Percentiles rank a stretch among this genome's conserved stretches.
Evolutionary conservation across 2,888 invertebrate genomes (phyloP).

Genomic region (Leuctra nigra): DNA sequence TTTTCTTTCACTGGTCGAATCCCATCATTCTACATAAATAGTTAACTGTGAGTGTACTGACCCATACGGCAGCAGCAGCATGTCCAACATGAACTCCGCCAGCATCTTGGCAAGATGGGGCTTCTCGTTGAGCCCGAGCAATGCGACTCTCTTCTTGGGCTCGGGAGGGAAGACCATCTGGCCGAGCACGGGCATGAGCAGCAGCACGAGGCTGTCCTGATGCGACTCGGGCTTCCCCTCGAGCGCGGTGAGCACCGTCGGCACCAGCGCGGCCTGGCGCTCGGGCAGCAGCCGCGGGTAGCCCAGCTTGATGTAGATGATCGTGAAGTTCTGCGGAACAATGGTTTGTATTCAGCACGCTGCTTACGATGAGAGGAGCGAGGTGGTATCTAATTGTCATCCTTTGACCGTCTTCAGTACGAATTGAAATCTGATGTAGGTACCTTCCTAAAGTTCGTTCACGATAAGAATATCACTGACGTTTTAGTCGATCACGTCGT

Average conservation of each 20-base stretch:
- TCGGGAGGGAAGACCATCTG: conserved; percentile 61
- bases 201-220: conserved; percentile 74
- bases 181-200: conserved; percentile 73
- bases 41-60: conserved; percentile 44
- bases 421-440: too few species aligned
- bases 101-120: conserved; percentile 61
- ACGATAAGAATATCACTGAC: too few species aligned
- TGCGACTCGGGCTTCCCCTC: conserved; percentile 76
- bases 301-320: conserved; percentile 90
- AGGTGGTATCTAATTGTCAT: too few species aligned
- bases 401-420: too few species aligned
- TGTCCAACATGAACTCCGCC: conserved; percentile 71
- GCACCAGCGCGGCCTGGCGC: conserved; percentile 67
- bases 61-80: conserved; percentile 81
- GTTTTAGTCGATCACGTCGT: too few species aligned
- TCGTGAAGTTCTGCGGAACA: conserved; percentile 91
- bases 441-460: too few species aligned
- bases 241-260: conserved; percentile 66
- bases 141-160: conserved; percentile 52
- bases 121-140: conserved; percentile 64
- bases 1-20: too few species aligned
- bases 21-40: too few species aligned
- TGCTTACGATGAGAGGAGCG: too few species aligned
- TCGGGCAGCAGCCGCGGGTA: conserved; percentile 72
- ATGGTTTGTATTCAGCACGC: too few species aligned